phyloP scores from a whole-genome alignment of 2,113 vertebrate species.

The Mola mola region DNA sequence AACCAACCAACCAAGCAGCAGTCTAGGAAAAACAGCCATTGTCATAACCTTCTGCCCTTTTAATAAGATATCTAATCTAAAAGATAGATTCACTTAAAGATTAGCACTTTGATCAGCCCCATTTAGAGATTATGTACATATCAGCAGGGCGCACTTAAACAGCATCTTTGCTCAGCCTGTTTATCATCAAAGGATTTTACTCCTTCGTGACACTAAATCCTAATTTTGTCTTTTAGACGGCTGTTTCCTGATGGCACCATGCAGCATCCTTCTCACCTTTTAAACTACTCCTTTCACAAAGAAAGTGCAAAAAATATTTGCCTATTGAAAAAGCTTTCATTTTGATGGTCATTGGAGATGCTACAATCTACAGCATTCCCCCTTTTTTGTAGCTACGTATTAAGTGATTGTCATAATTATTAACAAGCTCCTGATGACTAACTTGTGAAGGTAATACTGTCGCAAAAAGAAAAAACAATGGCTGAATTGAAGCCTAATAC shows the following conservation, averaged over 20 bases:
- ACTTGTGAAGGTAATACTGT: slow-evolving; percentile 55
- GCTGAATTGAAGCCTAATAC: slow-evolving; percentile 49
- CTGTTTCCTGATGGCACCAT: background rate
- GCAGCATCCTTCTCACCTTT: too few species aligned
- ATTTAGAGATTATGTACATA: slow-evolving; percentile 24
- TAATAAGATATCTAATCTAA: slow-evolving; percentile 7
- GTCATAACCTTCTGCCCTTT: slow-evolving; percentile 2
- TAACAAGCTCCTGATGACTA: slow-evolving; percentile 53
- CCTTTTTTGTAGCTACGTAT: slow-evolving; percentile 11
- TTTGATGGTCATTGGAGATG: background rate
- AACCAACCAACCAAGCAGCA: background rate
- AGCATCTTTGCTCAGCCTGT: background rate
- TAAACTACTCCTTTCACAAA: too few species aligned
- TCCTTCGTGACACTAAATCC: slow-evolving; percentile 21
- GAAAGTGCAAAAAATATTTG: too few species aligned
- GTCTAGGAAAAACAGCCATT: background rate
- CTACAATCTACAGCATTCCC: slow-evolving; percentile 12
- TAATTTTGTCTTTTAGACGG: slow-evolving; percentile 19
- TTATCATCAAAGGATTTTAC: slow-evolving; percentile 5
- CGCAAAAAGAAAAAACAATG: slow-evolving; percentile 27
- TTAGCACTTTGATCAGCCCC: slow-evolving; percentile 2
- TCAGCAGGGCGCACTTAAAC: too few species aligned
- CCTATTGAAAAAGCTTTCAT: background rate
- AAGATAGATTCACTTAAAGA: background rate
- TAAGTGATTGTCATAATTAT: slow-evolving; percentile 59